Percentiles rank a stretch among this genome's conserved stretches.
Conservation (phyloP, 1,140 invertebrate genomes). For the Oncopeltus fasciatus region DNA sequence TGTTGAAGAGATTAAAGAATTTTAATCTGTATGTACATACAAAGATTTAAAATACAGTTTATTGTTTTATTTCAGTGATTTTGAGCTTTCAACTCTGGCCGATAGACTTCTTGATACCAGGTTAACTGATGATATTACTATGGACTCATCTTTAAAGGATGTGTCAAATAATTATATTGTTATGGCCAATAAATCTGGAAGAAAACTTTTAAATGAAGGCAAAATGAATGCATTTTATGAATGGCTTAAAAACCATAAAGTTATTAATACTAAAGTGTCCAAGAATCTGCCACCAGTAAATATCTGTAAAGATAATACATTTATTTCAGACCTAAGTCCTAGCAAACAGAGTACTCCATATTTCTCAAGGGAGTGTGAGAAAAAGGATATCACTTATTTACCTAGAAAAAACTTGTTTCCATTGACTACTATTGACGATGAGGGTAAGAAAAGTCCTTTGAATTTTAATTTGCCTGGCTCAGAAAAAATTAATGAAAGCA, state of each 20-base stretch:
- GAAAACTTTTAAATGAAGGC: background rate
- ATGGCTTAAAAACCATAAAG: constrained; percentile 11
- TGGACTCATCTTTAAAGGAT: background rate
- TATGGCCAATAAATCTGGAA: background rate
- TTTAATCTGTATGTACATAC: too few species aligned
- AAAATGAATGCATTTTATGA: background rate
- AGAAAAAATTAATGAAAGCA: too few species aligned
- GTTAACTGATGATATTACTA: background rate
- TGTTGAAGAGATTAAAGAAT: too few species aligned
- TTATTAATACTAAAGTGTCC: constrained; percentile 6
- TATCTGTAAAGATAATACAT: background rate
- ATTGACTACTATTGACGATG: background rate
- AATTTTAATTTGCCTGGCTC: too few species aligned
- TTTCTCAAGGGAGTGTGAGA: background rate
- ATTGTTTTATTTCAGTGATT: constrained; percentile 22
- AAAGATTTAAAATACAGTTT: too few species aligned
- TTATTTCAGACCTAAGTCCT: background rate
- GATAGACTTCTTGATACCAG: constrained; percentile 21
- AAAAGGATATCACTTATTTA: background rate
- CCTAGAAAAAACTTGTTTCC: background rate
- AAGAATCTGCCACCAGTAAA: background rate
- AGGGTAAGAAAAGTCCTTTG: too few species aligned
- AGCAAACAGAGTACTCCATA: background rate
- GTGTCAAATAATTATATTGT: background rate
- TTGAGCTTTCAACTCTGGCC: constrained; percentile 21